Evolutionary conservation across 1,140 invertebrate species (phyloP), one percentile per base, ranked within the genome.

Genomic region (Drosophila auraria): DNA sequence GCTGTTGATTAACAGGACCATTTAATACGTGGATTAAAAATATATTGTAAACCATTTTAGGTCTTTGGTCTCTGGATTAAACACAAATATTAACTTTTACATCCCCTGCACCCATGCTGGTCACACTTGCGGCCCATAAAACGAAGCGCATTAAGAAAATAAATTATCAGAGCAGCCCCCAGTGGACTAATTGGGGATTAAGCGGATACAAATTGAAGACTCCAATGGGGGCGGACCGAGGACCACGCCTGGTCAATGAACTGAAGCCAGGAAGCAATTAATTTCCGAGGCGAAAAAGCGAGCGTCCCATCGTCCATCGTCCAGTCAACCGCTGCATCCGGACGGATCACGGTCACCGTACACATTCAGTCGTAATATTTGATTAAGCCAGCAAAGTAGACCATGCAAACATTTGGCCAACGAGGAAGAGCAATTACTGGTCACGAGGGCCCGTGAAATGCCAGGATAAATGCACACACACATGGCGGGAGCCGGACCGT

Each of bases 211-310:
- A 87, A 83, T 83, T 87, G 68, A 65, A 57, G 76, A 64, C 64
- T 56, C 23, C 17, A 23, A 25, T 12, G 4, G n/a, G 27, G 20
- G 23, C n/a, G 9, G n/a, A 20, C 30, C 47, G 47, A 57, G 53
- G 56, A 49, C 47, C 33, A 56, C 49, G 56, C 58, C 27, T 78
- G 78, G 82, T 83, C 83, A 83, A 89, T 65, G 57, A 68, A 76
- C 80, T 80, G 51, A 75, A 71, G 62, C 70, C 86, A 83, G 84
- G 86, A 90, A 79, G 82, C 87, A 89, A 89, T 89, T 89, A 90
- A 89, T 90, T 90, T 79, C 73, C 44, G 61, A 54, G 27, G 59
- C 65, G 40, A 78, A 54, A 68, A 17, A 50, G 56, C 63, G 59
- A 53, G 44, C 25, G 47, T 47, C 54, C 69, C 60, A 69, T 36